Evolutionary conservation across 35 echinoderm and acorn worm genomes (phyloP), one percentile per base, ranked within the genome.

Genomic region (Strongylocentrotus purpuratus): DNA sequence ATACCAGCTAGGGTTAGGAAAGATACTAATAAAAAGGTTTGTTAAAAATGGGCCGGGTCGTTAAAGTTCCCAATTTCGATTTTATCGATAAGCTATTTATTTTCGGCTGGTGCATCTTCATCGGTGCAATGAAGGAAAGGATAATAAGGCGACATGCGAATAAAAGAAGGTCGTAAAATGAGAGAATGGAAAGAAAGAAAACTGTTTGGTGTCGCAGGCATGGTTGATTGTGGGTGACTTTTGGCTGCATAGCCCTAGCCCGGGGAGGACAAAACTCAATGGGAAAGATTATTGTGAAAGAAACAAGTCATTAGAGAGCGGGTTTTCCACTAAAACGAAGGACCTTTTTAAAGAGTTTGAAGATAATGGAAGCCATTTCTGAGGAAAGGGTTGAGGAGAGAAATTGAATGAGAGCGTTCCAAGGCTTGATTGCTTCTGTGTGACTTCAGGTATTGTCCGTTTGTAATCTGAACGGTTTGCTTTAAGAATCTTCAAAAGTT

Each of bases 131-230:
- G 22, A 70, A 28, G 18, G 22, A 70, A 70, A 70, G 22, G 25
- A 70, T 70, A 25, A 20, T 20, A 20, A 70, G 61, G 61, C 61
- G 61, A 70, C 61, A 70, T 18, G 18, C 18, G 61, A 70, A 45
- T 45, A 90, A 45, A 33, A 33, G 33, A 90, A 90, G 33, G 46
- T 45, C 46, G 46, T 45, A 45, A 90, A 90, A 18, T 5, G 46
- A 45, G 46, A 90, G 33, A 90, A 90, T 90, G 46, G 46, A 5
- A 90, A 90, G 33, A 90, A 90, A 45, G 46, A 90, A 45, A 90
- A 90, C 46, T 45, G 46, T 90, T 45, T 45, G 33, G 46, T 45
- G 12, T 18, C 33, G 5, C 15, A 90, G 28, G 33, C 33, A 18
- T 90, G 46, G 46, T 33, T 45, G 46, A 18, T 45, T 18, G 12